Evolutionary conservation across 2,797 vertebrate genomes (phyloP), one percentile per base, ranked within the genome.

Genomic region (Molossus alvarezi): DNA sequence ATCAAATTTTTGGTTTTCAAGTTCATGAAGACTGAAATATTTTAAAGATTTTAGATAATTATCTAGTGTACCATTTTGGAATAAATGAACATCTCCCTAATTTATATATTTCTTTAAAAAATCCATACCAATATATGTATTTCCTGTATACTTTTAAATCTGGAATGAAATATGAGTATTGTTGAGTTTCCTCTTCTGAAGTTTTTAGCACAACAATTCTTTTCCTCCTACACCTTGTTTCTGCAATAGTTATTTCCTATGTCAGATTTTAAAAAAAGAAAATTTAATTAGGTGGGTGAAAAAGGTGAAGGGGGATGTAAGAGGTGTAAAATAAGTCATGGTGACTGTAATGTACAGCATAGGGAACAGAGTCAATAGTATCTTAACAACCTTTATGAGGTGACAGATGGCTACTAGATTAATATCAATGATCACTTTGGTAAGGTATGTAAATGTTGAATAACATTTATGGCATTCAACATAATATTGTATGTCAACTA

Each of bases 1-100:
- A 33, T 75, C 6, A 86, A 45, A 57, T 60, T 85, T 83, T 83
- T 95, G 8, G 58, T 92, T 90, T 92, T 94, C 27, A 92, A 67
- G 41, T 94, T 89, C 11, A 65, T 81, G 29, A 37, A 77, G 57
- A 92, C 67, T 83, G 29, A 57, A 62, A 37, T 55, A 94, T 48
- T 73, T 95, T 57, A 83, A 73, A 37, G 33, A 69, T 33, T 37
- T 76, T n/a, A 33, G n/a, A 29, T 20, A 80, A 45, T 67, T 69
- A 73, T 48, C 51, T 67, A 67, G 2, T 60, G 9, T 48, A 33
- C 29, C 18, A 73, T 80, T 90, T 95, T 79, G 37, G 53, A 77
- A 67, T 90, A 71, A 95, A 71, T 89, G 55, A 88, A 58, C 79
- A 73, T 45, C 27, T 77, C 18, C 45, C 25, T 60, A 67, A 73